Evolutionary conservation across 2,797 vertebrate genomes (phyloP), one percentile per base, ranked within the genome.

Genomic region (Sebastes diploproa): DNA sequence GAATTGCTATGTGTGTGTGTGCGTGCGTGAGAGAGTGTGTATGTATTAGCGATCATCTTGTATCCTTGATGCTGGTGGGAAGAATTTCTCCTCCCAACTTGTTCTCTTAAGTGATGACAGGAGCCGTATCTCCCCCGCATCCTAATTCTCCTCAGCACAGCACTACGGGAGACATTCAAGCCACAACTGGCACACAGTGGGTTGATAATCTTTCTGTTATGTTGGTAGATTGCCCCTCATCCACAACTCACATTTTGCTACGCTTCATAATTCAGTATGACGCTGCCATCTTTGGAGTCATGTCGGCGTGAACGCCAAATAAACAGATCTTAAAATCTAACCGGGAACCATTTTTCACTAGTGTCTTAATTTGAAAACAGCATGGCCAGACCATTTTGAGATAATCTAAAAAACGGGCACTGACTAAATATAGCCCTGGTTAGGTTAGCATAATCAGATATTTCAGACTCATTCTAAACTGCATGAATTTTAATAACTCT

Each of bases 81-180:
- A 90, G 82, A 91, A 89, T 88, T 76, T 89, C 54, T 86, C 84
- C 86, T 90, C 88, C 76, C 50, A 54, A 82, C 72, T 82, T 87
- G 81, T 87, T 89, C 89, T 87, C 54, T 72, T 46, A 89, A 87
- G 90, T 87, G 92, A 89, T 92, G 91, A 93, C 89, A 92, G 88
- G 77, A 91, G 74, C 77, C 3, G 2, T 58, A 58, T 82, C 90
- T 88, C 89, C 90, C 91, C 80, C 82, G 18, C 83, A 87, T 83
- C 81, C 77, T 58, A 68, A 81, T 82, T 86, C 78, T 90, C 55
- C 65, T 67, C 76, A 83, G 78, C 46, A 67, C 36, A 62, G 81
- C 38, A 34, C 60, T 52, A 81, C 71, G 73, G 67, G 69, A 92
- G 75, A 83, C 7, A 60, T 80, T 89, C 82, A 85, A 86, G 88